Base-by-base conservation (phyloP, 2,888 invertebrate genomes). In the Anaspis maculata region DNA sequence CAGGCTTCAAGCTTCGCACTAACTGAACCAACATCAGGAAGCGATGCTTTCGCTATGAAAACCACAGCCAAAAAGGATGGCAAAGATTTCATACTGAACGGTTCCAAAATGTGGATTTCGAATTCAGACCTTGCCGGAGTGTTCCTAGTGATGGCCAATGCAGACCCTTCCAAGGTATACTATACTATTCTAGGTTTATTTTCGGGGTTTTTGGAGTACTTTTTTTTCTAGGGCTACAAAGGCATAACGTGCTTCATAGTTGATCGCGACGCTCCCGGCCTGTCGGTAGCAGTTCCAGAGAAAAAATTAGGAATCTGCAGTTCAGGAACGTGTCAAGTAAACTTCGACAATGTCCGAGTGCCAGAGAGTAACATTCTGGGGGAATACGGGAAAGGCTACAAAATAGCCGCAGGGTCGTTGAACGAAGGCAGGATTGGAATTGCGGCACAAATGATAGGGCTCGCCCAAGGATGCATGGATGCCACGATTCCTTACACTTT, bases 21-120 rank as follows among this genome's bases (percentile, higher is more conserved):
- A 28, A 89, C 92, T 0, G 97, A 97, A 63, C 80, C 90, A 0
- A 73, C 78, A 0, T 78, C 95, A 1, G 97, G 97, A 2, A 91
- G 94, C 0, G 97, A 98, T 64, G 97, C 97, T 0, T 97, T 97
- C 67, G 79, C 94, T 0, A 66, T 98, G 48, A 94, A 89, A 69
- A 95, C 95, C 0, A 77, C 77, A 1, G 97, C 97, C 1, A 87
- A 83, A 59, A 85, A 86, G 59, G 85, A 92, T 43, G 95, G 94
- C n/a, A 76, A 79, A 39, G 75, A 91, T 52, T 96, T 76, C 61
- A 61, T 96, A 32, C 73, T 98, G 43, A 95, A 88, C 62, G 97
- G 97, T 25, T 82, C 87, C 7, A 98, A 97, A 70, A 87, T 94
- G 84, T 97, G 97, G 97, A 96, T 97, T 48, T 92, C 92, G 1